These are phyloP conservation scores for Gymnorhina tibicen DNA, from an alignment of 2,113 vertebrate genomes.

Conservation along the genomic window DNA sequence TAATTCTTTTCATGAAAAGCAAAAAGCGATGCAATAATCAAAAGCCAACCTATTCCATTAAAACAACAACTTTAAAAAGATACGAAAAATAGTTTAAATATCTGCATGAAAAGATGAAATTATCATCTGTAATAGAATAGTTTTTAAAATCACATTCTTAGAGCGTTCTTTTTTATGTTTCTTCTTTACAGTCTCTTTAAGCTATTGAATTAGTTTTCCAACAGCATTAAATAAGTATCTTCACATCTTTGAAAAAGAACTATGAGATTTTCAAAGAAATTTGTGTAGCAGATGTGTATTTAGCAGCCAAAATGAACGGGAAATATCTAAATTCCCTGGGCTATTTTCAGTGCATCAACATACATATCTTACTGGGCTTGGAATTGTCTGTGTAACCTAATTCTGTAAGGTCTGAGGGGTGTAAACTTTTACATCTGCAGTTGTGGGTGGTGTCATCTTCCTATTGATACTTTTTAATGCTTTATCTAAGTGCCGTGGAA, in stretches of 20 bases:
- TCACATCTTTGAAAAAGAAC: background rate
- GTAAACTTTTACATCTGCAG: background rate
- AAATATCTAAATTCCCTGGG: background rate
- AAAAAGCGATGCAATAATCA: background rate
- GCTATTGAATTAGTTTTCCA: background rate
- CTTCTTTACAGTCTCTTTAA: background rate
- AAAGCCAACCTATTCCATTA: background rate
- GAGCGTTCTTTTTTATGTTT: background rate
- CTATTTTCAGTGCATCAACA: background rate
- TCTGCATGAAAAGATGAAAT: background rate
- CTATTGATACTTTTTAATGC: background rate
- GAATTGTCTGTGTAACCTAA: background rate
- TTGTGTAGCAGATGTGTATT: background rate
- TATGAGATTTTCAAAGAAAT: background rate
- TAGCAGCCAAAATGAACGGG: background rate
- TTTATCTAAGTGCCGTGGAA: background rate
- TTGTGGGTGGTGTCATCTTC: background rate
- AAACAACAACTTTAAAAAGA: background rate
- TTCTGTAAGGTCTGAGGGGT: background rate
- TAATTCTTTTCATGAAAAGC: background rate
- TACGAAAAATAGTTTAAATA: background rate
- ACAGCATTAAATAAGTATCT: background rate
- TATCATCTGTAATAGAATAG: background rate
- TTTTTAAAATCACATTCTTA: background rate
- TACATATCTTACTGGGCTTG: background rate